Evolutionary conservation across 2,888 invertebrate species (phyloP).

Genomic region (Cryptus viduatorius): DNA sequence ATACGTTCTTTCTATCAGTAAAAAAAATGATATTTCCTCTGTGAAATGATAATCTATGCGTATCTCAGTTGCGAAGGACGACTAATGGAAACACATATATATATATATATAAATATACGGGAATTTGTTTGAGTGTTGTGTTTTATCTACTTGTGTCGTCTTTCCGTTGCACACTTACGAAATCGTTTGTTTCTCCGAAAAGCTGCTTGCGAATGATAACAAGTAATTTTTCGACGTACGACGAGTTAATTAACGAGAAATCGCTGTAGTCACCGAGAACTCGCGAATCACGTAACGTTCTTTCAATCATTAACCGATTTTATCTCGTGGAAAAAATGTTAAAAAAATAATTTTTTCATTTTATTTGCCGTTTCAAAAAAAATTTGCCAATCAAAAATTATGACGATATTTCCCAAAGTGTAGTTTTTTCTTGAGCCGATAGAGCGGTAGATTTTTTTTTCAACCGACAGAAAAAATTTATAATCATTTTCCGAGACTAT

Average conservation of each 20-base stretch:
- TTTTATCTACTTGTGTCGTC: slow-evolving; percentile 75
- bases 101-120: slow-evolving; percentile 43
- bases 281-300: no score
- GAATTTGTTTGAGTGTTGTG: slow-evolving; percentile 71
- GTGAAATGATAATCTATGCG: slow-evolving; percentile 34
- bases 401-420: no score
- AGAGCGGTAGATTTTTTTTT: no score
- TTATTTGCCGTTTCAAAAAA: no score
- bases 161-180: slow-evolving; percentile 83
- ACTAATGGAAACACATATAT: slow-evolving; percentile 49
- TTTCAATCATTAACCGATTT: neutral
- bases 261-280: neutral
- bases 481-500: no score
- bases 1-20: neutral
- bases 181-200: slow-evolving; percentile 84
- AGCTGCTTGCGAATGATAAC: slow-evolving; percentile 83
- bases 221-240: slow-evolving; percentile 65
- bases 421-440: no score
- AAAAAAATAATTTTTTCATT: no score
- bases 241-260: slow-evolving; percentile 44
- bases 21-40: slow-evolving; percentile 35
- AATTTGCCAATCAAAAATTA: no score
- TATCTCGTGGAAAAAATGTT: no score
- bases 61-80: slow-evolving; percentile 44
- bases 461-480: no score